phyloP scores from a whole-genome alignment of 2,113 vertebrate species.

The Crotalus helleri region DNA sequence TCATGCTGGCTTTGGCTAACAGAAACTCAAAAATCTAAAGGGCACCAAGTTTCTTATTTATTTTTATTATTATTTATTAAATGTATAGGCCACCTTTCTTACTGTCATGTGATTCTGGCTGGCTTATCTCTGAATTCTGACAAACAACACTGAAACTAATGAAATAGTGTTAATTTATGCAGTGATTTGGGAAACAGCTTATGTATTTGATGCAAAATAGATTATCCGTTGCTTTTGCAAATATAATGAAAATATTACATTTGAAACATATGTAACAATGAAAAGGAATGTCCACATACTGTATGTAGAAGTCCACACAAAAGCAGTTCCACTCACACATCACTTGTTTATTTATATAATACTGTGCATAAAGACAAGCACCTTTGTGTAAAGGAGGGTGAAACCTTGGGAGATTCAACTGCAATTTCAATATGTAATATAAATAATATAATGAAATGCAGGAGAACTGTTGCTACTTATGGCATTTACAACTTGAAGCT shows the following conservation, averaged over 20 bases:
- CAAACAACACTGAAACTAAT: not conserved
- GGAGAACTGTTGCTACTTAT: not conserved
- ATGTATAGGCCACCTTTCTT: not conserved
- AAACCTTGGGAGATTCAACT: not conserved
- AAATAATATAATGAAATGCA: not conserved
- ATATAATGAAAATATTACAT: not conserved
- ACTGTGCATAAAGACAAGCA: not conserved
- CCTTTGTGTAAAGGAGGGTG: not conserved
- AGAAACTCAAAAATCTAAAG: not conserved
- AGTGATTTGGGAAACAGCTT: not conserved
- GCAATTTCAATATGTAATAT: not conserved
- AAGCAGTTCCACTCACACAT: not conserved
- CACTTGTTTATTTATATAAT: not conserved
- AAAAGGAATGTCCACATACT: not conserved
- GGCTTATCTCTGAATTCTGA: not conserved
- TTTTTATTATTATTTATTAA: not conserved
- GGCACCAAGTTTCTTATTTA: not conserved
- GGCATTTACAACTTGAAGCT: not conserved
- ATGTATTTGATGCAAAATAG: not conserved
- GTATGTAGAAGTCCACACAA: not conserved
- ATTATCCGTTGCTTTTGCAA: not conserved
- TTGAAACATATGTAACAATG: not conserved
- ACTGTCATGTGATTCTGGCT: not conserved
- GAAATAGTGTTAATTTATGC: not conserved
- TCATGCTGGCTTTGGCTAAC: not conserved